phyloP scores from a whole-genome alignment of 2,888 invertebrate genomes.

The Abrostola triplasia region DNA sequence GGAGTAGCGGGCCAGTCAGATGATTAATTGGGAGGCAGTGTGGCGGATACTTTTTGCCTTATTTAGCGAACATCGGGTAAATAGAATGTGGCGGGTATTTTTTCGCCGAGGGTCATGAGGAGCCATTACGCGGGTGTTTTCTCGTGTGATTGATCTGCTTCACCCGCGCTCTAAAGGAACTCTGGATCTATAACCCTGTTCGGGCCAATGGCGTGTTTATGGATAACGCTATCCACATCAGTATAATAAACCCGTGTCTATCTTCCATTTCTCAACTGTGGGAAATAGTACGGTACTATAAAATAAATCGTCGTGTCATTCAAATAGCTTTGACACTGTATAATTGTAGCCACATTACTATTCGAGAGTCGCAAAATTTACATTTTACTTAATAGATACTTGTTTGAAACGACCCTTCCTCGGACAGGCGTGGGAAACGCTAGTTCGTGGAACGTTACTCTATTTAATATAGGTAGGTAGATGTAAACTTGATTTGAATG shows the following conservation, averaged over 20 bases:
- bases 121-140: slow-evolving; percentile 80
- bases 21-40: slow-evolving; percentile 75
- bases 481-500: slow-evolving; percentile 46
- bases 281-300: slow-evolving; percentile 11
- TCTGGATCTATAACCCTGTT: slow-evolving; percentile 36
- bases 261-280: slow-evolving; percentile 14
- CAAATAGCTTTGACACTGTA: slow-evolving; percentile 33
- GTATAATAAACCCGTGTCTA: slow-evolving; percentile 29
- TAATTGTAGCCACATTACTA: slow-evolving; percentile 40
- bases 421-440: slow-evolving; percentile 51
- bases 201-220: slow-evolving; percentile 40
- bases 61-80: slow-evolving; percentile 76
- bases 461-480: slow-evolving; percentile 33
- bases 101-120: slow-evolving; percentile 73
- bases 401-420: slow-evolving; percentile 44
- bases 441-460: slow-evolving; percentile 31
- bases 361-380: slow-evolving; percentile 41
- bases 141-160: slow-evolving; percentile 79
- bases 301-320: slow-evolving; percentile 20
- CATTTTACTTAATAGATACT: slow-evolving; percentile 49
- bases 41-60: slow-evolving; percentile 78
- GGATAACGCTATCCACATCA: slow-evolving; percentile 34
- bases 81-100: slow-evolving; percentile 72
- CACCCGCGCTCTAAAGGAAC: slow-evolving; percentile 56
- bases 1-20: slow-evolving; percentile 63